Base-by-base conservation (phyloP, 2,113 vertebrate genomes). In the Erpornis zantholeuca region DNA sequence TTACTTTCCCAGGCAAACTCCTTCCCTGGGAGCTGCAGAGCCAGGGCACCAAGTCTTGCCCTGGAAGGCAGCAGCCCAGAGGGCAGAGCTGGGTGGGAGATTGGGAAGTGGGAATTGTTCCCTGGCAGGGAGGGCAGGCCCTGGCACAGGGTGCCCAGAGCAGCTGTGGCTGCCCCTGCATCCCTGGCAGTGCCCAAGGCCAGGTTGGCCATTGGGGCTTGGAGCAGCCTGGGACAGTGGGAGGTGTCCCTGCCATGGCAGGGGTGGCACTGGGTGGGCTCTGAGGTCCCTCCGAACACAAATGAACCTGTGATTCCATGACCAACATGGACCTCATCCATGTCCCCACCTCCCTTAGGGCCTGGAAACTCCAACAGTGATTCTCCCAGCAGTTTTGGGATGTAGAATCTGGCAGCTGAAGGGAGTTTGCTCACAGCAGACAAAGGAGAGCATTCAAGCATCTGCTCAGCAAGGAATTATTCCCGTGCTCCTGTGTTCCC, bases 241-340 rank as follows among this genome's bases (percentile, higher is more conserved):
- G 1, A 86, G 56, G 47, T 20, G 84, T 53, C 56, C 66, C 56
- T 61, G 54, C 44, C 47, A 9, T 6, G 57, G 47, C 56, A 6
- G 33, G 36, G 47, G 5, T 5, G 66, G 56, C 12, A 7, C 21
- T 52, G 56, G 38, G 1, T 8, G 66, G 47, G 22, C 0, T 81
- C 0, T 44, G 0, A 2, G 44, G 18, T 59, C 60, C 15, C 12
- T 72, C 3, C 35, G 27, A 16, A 5, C 3, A 12, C 60, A 45
- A 45, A 29, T 0, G 6, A 36, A 2, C 0, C 33, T 29, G 28
- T 0, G 12, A 45, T n/a, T 73, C 60, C 69, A 57, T 7, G 33
- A 33, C 36, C 42, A 80, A 21, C 18, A 27, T 0, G 0, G 35
- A 60, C 23, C 45, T 40, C 47, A 42, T 3, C 61, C 53, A 5